These are phyloP conservation scores for Baccha elongata DNA, from an alignment of 2,888 invertebrate genomes.

Conservation along the genomic window DNA sequence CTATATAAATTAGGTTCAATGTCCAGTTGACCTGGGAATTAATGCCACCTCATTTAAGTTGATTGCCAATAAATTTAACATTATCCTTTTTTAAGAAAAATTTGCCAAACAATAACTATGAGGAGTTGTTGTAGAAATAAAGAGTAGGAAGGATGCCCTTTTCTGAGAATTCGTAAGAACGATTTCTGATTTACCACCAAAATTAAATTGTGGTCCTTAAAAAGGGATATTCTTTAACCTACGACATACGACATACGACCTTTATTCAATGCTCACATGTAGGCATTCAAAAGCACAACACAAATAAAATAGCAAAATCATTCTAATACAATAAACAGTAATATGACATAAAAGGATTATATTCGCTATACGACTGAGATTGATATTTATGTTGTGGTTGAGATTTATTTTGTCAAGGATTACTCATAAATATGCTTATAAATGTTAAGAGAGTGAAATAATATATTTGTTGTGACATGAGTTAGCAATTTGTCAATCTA, in stretches of 20 bases:
- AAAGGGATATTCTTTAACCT: neutral
- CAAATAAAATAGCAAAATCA: conserved; percentile 18
- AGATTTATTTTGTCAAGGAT: neutral
- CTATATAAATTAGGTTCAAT: too few relatives aligned
- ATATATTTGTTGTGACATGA: neutral
- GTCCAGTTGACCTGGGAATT: neutral
- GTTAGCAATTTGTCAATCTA: conserved; percentile 17
- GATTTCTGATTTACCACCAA: neutral
- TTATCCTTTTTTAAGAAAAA: neutral
- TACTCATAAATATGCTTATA: neutral
- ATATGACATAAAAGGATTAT: conserved; percentile 30
- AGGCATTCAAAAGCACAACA: neutral
- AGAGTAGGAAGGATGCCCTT: too few relatives aligned
- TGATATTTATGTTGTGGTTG: conserved; percentile 25
- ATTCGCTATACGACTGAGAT: neutral
- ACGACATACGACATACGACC: too few relatives aligned
- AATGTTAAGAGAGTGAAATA: neutral
- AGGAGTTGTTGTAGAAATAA: neutral
- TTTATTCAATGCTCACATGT: neutral
- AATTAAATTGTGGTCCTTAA: neutral
- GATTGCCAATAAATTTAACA: neutral
- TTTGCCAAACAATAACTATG: too few relatives aligned
- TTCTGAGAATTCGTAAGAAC: too few relatives aligned
- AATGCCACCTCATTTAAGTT: neutral
- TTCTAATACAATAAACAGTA: conserved; percentile 8